A percentile compares a stretch with the other conserved stretches of the same genome.
phyloP scores from a whole-genome alignment of 2,113 vertebrate genomes.

The Microcebus murinus region DNA sequence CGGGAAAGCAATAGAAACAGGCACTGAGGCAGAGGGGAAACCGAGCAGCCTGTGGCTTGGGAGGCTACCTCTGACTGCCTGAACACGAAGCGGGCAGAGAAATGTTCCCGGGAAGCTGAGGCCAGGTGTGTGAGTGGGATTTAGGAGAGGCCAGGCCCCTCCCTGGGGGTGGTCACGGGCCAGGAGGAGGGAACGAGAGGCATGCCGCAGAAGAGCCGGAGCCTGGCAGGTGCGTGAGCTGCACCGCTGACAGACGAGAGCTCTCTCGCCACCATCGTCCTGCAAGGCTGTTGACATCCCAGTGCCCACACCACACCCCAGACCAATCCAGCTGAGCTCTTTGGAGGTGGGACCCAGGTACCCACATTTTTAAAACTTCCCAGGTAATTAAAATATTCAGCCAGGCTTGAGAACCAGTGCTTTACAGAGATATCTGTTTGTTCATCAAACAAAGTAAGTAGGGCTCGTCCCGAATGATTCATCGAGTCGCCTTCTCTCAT shows the following conservation, averaged over 20 bases:
- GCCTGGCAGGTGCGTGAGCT: not conserved
- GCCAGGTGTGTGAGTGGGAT: constrained; percentile 31
- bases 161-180: not conserved
- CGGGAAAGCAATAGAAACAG: not conserved
- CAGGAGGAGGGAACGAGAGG: not conserved
- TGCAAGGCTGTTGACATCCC: not conserved
- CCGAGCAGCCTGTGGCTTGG: too few species aligned
- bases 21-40: not conserved
- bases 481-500: not conserved
- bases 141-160: too few species aligned
- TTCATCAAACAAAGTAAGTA: constrained; percentile 3
- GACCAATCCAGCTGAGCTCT: not conserved
- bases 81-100: not conserved
- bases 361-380: not conserved
- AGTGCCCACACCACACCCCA: not conserved
- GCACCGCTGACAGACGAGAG: not conserved
- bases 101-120: not conserved
- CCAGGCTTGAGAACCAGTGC: not conserved
- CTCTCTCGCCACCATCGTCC: not conserved
- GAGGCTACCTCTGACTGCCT: not conserved
- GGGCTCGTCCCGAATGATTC: not conserved
- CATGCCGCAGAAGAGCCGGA: not conserved
- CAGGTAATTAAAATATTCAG: constrained; percentile 21
- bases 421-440: constrained; percentile 16
- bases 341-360: not conserved